These are phyloP conservation scores for Episyrphus balteatus DNA, from an alignment of 1,140 invertebrate genomes.

Conservation along the genomic window DNA sequence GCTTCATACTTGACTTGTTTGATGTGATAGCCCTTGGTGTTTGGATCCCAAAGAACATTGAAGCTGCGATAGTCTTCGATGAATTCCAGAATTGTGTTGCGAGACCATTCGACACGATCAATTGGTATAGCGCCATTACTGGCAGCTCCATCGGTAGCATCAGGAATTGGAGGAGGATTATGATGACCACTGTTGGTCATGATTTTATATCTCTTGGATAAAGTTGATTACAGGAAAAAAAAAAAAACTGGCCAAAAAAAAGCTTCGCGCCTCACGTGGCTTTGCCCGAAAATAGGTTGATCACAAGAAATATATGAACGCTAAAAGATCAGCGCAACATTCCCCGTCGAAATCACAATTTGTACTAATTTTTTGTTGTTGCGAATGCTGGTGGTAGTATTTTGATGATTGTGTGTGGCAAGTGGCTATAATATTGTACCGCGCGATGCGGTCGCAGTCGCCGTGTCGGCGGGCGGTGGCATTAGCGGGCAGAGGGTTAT, in stretches of 20 bases:
- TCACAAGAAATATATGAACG: no score
- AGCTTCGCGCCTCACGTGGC: conserved; percentile 14
- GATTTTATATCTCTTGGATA: not conserved
- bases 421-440: no score
- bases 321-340: conserved; percentile 8
- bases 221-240: no score
- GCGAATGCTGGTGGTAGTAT: no score
- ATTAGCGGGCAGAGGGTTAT: no score
- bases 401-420: no score
- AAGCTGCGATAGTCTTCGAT: conserved; percentile 32
- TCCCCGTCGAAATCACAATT: conserved; percentile 38
- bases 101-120: conserved; percentile 33
- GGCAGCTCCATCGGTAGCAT: not conserved
- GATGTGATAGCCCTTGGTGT: conserved; percentile 34
- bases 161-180: not conserved
- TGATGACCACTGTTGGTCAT: conserved; percentile 1
- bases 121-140: not conserved
- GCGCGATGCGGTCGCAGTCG: no score
- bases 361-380: conserved; percentile 29
- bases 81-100: conserved; percentile 28
- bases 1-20: conserved; percentile 34
- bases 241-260: not conserved
- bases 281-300: conserved; percentile 26
- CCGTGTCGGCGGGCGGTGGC: no score
- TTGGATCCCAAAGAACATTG: conserved; percentile 32